These are phyloP conservation scores for Acleris literana DNA, from an alignment of 2,888 invertebrate species.

Conservation along the genomic window DNA sequence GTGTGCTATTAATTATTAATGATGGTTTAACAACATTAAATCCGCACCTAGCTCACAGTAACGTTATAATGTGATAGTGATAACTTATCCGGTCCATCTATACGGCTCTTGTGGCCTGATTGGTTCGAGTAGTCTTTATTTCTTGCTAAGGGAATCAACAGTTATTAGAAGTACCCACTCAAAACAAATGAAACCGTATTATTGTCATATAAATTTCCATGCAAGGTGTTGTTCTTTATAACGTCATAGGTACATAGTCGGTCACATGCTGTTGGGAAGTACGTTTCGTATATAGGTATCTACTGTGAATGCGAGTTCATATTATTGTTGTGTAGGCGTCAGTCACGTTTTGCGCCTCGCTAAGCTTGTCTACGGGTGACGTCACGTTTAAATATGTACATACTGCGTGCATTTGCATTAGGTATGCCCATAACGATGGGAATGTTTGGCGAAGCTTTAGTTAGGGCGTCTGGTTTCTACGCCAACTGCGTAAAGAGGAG, in stretches of 20 bases:
- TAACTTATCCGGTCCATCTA: too few species aligned
- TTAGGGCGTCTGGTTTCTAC: slow-evolving; percentile 1
- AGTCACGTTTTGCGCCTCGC: slow-evolving; percentile 18
- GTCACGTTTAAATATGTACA: slow-evolving; percentile 15
- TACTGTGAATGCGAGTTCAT: slow-evolving; percentile 2
- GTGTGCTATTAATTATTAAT: too few species aligned
- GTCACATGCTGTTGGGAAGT: slow-evolving; percentile 9
- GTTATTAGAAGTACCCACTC: too few species aligned
- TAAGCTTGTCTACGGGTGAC: slow-evolving; percentile 9
- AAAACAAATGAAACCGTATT: too few species aligned
- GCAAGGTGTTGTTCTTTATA: too few species aligned
- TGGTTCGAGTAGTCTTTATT: too few species aligned
- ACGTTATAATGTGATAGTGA: too few species aligned
- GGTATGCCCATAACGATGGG: slow-evolving; percentile 23
- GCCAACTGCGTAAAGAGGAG: slow-evolving; percentile 21
- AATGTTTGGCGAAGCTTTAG: slow-evolving; percentile 22
- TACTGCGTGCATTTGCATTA: neutral
- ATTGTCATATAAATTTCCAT: too few species aligned
- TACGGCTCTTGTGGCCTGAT: too few species aligned
- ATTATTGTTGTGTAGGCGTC: neutral
- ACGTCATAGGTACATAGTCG: neutral
- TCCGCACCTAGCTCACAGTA: too few species aligned
- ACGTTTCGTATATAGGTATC: slow-evolving; percentile 3
- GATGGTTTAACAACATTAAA: too few species aligned
- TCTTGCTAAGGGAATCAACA: too few species aligned